Base-by-base conservation (phyloP, 2,888 invertebrate species). In the Papilio protenor region DNA sequence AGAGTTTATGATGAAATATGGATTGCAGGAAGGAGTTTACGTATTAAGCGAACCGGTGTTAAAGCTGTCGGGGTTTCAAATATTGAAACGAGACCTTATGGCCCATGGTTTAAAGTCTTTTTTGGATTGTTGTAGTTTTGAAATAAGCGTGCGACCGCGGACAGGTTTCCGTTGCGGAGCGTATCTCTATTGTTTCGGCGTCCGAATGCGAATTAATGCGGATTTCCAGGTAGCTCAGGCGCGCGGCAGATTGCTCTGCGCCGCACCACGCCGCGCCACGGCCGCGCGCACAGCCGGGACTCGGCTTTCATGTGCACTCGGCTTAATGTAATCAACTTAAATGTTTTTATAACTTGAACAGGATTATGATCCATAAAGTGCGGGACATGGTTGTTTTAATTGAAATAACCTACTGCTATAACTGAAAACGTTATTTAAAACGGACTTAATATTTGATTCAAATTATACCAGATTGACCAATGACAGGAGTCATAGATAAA, bases 161-260 rank as follows among this genome's bases (percentile, higher is more conserved):
- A 88, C 92, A 91, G 92, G 90, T 92, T 91, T 90, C 90, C 88
- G 88, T 86, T 86, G 85, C 83, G 83, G 85, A 83, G 86, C 85
- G 73, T 75, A 40, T 40, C 78, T 78, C 79, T 77, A 90, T 91
- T 92, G 91, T 91, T 90, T 88, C 84, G 83, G 83, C 84, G 85
- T 88, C 86, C 86, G 86, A 88, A 89, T 90, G 89, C 88, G 91
- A 90, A 90, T 90, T 90, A 91, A 90, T 91, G 84, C 87, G 89
- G 88, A 89, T 88, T 88, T 88, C 87, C 90, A 89, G 91, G 91
- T 90, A 90, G 86, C 85, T 84, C 84, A 81, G 81, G 61, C 78
- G 80, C 81, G 80, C 82, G 84, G 84, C 89, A 86, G 89, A 88
- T 89, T 87, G 88, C 85, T 86, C 78, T 23, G 40, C 52, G 72